Percentiles rank a stretch among this genome's conserved stretches.
Evolutionary conservation across 1,140 invertebrate genomes (phyloP).

Genomic region (Drosophila eugracilis): DNA sequence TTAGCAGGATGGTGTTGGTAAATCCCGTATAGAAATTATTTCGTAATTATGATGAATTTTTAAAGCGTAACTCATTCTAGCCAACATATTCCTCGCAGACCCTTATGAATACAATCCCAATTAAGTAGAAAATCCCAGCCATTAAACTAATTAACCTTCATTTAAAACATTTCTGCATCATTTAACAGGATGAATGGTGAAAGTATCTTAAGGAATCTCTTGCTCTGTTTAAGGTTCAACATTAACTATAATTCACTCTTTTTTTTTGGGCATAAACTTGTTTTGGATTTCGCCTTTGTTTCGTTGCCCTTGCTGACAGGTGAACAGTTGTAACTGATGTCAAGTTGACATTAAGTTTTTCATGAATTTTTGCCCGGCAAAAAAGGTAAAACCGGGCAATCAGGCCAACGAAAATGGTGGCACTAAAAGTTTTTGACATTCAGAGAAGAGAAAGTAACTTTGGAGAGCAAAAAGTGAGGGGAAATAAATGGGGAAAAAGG

Average conservation of each 20-base stretch:
- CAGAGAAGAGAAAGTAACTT: slow-evolving; percentile 7
- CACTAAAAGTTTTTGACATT: slow-evolving; percentile 34
- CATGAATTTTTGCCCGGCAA: slow-evolving; percentile 25
- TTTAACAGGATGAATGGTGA: slow-evolving; percentile 2
- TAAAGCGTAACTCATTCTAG: slow-evolving; percentile 18
- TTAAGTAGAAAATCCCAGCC: slow-evolving; percentile 15
- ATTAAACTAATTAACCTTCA: slow-evolving; percentile 28
- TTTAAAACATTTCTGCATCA: slow-evolving; percentile 19
- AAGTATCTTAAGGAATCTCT: not conserved
- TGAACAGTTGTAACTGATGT: slow-evolving; percentile 55
- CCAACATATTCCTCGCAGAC: slow-evolving; percentile 18
- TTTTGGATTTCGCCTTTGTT: slow-evolving; percentile 9
- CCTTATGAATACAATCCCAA: slow-evolving; percentile 20
- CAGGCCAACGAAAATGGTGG: slow-evolving; percentile 17
- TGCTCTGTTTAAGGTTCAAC: not conserved
- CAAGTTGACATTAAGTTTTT: slow-evolving; percentile 65
- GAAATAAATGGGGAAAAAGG: not conserved
- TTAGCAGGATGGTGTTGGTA: slow-evolving; percentile 30
- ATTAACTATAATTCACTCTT: slow-evolving; percentile 34
- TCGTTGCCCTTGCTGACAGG: slow-evolving; percentile 23
- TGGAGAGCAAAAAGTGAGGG: slow-evolving; percentile 6
- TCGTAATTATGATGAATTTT: slow-evolving; percentile 65
- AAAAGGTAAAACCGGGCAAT: slow-evolving; percentile 17
- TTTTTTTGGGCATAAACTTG: slow-evolving; percentile 15
- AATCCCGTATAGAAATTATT: slow-evolving; percentile 27